Evolutionary conservation across 2,113 vertebrate genomes (phyloP), one percentile per base, ranked within the genome.

Genomic region (Balaeniceps rex): DNA sequence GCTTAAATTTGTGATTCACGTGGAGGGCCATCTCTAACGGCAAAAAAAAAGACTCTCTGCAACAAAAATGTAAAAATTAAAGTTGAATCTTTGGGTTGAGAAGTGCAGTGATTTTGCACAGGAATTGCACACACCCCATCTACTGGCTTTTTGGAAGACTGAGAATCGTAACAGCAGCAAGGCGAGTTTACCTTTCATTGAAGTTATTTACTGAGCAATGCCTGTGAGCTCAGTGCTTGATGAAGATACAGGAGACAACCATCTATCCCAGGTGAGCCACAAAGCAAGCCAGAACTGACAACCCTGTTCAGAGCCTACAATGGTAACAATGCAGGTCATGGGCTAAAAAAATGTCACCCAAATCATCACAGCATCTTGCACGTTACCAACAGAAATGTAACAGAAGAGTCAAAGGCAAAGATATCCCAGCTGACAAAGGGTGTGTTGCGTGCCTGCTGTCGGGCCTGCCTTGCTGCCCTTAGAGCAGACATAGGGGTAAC

Each of bases 71-170:
- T 36, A 60, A 86, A 83, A 88, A 81, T 25, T 66, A 10, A 47
- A 68, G 36, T 2, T 57, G 47, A 34, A 61, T 89, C 57, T 82
- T 60, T 42, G 52, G n/a, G 36, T 26, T 85, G 38, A 54, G 34
- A 75, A 91, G 47, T 36, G 28, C 76, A 58, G 54, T n/a, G 63
- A 46, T 87, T 85, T 31, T 74, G 36, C 84, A 83, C 24, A 79
- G 57, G 87, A 90, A 94, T 19, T 94, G 69, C 94, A 96, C 94
- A 94, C 66, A 95, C 93, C 87, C 96, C 95, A 97, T 94, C 95
- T 97, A 89, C 96, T 95, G 95, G 96, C 84, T 97, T 91, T 93
- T 75, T 4, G 2, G 81, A 76, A 96, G 95, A 94, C 78, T 95
- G 74, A 95, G 61, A 85, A 75, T 75, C 87, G 3, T 65, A 76